Base-by-base conservation (phyloP, 1,140 invertebrate species). In the Gryllus bimaculatus region DNA sequence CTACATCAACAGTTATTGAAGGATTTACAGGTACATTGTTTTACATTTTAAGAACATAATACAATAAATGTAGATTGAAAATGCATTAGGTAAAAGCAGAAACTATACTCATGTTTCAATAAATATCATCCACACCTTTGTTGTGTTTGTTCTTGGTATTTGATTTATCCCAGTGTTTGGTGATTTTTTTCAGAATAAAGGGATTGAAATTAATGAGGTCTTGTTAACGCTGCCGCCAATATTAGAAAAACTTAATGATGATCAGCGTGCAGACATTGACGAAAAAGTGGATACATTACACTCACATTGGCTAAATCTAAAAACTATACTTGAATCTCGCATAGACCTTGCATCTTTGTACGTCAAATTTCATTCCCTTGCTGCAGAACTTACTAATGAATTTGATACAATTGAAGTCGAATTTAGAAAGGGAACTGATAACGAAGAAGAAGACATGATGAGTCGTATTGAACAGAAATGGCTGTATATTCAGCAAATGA, bases 1-100 rank as follows among this genome's bases (percentile, higher is more conserved):
- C 86, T 93, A 80, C 94, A 96, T 84, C 89, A 91, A 81, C 90
- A 93, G 83, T 84, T 95, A 15, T 88, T 93, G 81, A 90, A 90
- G 83, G 94, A 96, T 85, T 86, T 95, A 78, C 89, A 92, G 85
- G 93, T 93, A 83, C 86, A 86, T 78, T 39, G n/a, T 39, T 39
- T 39, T 39, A 39, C 1, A 39, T 39, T 39, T 2, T 5, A 82
- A 8, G 73, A n/a, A 48, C 18, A 8, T 79, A 74, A 8, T 79
- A 75, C 26, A 39, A 39, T 39, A 39, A 2, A 39, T 39, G 26
- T 39, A 39, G 5, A 39, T 39, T 47, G 47, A 26, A 15, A 49
- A 26, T 76, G 1, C 26, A 39, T 39, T 39, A 39, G 1, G 26
- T 39, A 39, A 5, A 39, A 18, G 26, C 18, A 10, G 48, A 8